Base-by-base conservation (phyloP, 1,140 invertebrate genomes). In the Cyclina sinensis region DNA sequence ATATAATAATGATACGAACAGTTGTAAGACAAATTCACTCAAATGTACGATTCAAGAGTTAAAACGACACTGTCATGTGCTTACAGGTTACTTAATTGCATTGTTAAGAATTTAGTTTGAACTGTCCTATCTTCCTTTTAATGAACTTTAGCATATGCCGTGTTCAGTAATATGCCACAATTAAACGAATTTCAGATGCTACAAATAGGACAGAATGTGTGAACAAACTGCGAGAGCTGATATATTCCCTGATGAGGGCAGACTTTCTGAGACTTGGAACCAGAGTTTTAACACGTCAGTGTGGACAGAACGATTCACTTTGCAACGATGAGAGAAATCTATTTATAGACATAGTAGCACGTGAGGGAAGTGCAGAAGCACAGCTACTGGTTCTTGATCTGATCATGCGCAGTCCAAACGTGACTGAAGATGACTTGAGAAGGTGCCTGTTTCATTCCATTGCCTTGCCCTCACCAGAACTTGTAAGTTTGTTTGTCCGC, bases 291-390 rank as follows among this genome's bases (percentile, higher is more conserved):
- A 65, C 68, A 43, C 35, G 43, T 2, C 46, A 54, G 18, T 89
- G 88, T 59, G 18, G 21, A n/a, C 30, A 12, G 11, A 68, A 80
- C 37, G 82, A 89, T 37, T 70, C 57, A 0, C 3, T 86, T 18
- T 89, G 88, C 37, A 43, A 32, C 32, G 88, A 89, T 59, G 88
- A 89, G 54, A 83, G 74, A 54, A 70, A 89, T 57, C 83, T 89
- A 39, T 89, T 86, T 30, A 59, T 89, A 32, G 88, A 89, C 37
- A 76, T 86, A 9, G 51, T 89, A 21, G 62, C 62, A 21, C 70
- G 83, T 9, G 51, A 78, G 35, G 88, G 76, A 24, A 86, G 57
- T 46, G 39, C 43, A 12, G 82, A 85, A 11, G 73, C 88, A n/a
- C 88, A 89, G 76, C 9, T 78, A 32, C 43, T 89, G 18, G 62